Evolutionary conservation across 2,797 vertebrate genomes (phyloP), one percentile per base, ranked within the genome.

Genomic region (Tenualosa ilisha): DNA sequence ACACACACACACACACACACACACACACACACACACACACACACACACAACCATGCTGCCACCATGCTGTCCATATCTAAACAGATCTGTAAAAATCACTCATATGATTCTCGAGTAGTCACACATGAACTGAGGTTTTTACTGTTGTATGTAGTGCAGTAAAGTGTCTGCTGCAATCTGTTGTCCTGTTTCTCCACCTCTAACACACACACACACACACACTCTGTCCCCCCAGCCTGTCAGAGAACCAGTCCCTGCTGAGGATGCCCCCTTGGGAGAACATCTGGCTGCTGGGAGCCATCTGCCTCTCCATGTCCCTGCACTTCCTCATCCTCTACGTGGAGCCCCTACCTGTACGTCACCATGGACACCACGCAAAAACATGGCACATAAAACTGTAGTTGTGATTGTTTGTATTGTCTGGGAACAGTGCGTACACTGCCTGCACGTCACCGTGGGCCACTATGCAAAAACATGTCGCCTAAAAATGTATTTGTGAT

Each of bases 201-300:
- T 46, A 46, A 46, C 46, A 46, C 46, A 46, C 46, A 46, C 46
- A 40, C 68, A 37, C 65, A 37, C n/a, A 15, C 65, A n/a, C n/a
- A n/a, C n/a, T n/a, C n/a, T 46, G 46, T 46, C 46, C 46, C 46
- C 87, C 24, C 92, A 99, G 98, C 90, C 92, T 99, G 31, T 99
- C 98, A 3, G 98, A 99, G 94, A 99, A 99, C 91, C 98, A 99
- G 93, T 99, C 98, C 84, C 92, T 99, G 91, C 90, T 99, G 91
- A 93, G 97, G 88, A 99, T 99, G 98, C 98, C 98, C 63, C 98
- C 98, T 0, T 99, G 98, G 98, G 98, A 98, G 89, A 99, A 99
- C 4, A 90, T 99, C 89, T 99, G 98, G 98, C 96, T 99, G 46
- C 94, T 99, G 92, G 98, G 98, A 6, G 97, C 98, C 85, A 99